A percentile compares a stretch with the other conserved stretches of the same genome.
Conservation (phyloP, 53 echinoderm and acorn worm species). For the Patiria pectinifera region DNA sequence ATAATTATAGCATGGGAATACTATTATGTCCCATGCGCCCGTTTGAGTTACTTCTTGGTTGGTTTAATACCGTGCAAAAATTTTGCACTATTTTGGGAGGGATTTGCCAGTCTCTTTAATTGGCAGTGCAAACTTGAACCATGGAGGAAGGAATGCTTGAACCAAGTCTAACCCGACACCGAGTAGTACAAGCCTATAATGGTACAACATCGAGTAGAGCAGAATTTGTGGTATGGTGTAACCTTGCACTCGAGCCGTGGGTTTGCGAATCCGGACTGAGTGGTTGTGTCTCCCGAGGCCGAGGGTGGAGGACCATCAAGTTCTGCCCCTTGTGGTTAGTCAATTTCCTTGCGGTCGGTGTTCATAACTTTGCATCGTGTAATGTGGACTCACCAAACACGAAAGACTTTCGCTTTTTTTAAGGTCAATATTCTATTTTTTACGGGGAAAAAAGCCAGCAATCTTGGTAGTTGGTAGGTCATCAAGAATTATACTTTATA, state of each 20-base stretch:
- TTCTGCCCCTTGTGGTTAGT: neutral
- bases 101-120: neutral
- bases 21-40: too few relatives aligned
- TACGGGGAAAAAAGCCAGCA: too few relatives aligned
- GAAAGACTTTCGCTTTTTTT: too few relatives aligned
- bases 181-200: neutral
- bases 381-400: too few relatives aligned
- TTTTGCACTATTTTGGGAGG: too few relatives aligned
- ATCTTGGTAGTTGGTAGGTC: too few relatives aligned
- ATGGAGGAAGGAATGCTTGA: too few relatives aligned
- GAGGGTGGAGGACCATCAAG: neutral
- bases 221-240: neutral
- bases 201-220: neutral
- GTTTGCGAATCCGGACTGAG: neutral
- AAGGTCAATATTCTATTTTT: too few relatives aligned
- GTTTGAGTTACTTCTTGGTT: too few relatives aligned
- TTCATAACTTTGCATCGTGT: neutral
- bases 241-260: conserved; percentile 5
- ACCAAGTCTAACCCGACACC: neutral
- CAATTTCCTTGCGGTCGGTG: neutral
- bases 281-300: neutral
- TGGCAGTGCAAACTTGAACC: neutral
- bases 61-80: too few relatives aligned
- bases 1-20: too few relatives aligned
- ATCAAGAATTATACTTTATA: too few relatives aligned